phyloP scores from a whole-genome alignment of 2,888 invertebrate genomes.

The Drosophila dives region DNA sequence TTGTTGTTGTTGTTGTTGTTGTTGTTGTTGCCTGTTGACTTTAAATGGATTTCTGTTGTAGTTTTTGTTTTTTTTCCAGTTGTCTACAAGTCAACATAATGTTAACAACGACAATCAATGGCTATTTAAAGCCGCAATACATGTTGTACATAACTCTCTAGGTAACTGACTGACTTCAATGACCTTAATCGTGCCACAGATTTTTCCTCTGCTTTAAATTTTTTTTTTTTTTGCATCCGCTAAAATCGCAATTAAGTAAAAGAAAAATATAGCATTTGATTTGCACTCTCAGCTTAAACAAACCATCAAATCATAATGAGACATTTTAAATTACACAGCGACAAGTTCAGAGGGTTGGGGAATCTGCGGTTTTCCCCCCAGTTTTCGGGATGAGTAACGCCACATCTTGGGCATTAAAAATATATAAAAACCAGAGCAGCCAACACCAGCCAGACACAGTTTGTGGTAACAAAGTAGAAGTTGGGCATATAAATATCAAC shows the following conservation, averaged over 20 bases:
- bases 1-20: not conserved
- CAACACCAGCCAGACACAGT: slow-evolving; percentile 21
- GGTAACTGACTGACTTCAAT: slow-evolving; percentile 29
- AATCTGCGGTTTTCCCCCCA: slow-evolving; percentile 11
- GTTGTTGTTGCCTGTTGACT: slow-evolving; percentile 11
- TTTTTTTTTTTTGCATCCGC: not conserved
- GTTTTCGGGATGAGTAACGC: slow-evolving; percentile 55
- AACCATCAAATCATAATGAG: slow-evolving; percentile 73
- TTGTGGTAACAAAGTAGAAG: slow-evolving; percentile 50
- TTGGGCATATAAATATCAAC: slow-evolving; percentile 71
- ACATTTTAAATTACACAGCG: slow-evolving; percentile 61
- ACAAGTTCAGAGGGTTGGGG: slow-evolving; percentile 31
- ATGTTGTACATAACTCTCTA: slow-evolving; percentile 62
- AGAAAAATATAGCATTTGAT: slow-evolving; percentile 18
- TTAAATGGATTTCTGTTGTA: slow-evolving; percentile 79
- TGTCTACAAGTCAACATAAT: slow-evolving; percentile 75
- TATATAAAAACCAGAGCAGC: slow-evolving; percentile 65
- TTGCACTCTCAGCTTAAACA: slow-evolving; percentile 34
- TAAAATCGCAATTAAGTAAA: slow-evolving; percentile 32
- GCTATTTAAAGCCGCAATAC: slow-evolving; percentile 74
- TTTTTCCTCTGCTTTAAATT: slow-evolving; percentile 8
- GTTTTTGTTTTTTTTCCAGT: slow-evolving; percentile 42
- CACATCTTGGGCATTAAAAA: slow-evolving; percentile 60
- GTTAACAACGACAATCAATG: slow-evolving; percentile 78
- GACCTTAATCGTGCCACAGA: slow-evolving; percentile 37